phyloP scores from a whole-genome alignment of 2,113 vertebrate genomes.

The Isichthys henryi region DNA sequence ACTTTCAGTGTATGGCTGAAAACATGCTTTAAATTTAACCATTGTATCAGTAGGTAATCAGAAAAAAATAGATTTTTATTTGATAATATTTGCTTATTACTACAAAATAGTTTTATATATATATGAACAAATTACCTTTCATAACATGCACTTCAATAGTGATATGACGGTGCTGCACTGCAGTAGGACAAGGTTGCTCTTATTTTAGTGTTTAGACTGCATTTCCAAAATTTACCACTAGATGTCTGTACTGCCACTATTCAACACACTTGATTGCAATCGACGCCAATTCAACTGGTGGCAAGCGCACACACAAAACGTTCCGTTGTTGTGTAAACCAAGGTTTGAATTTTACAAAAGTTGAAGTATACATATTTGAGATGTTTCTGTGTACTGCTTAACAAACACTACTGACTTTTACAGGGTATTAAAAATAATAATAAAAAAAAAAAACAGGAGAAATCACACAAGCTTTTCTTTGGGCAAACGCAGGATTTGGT shows the following conservation, averaged over 20 bases:
- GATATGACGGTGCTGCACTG: background rate
- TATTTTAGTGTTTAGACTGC: background rate
- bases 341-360: background rate
- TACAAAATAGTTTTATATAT: background rate
- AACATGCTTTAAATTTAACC: background rate
- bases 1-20: background rate
- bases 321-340: background rate
- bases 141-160: background rate
- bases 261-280: background rate
- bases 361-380: background rate
- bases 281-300: background rate
- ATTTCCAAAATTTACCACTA: conserved; percentile 36
- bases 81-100: background rate
- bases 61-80: background rate
- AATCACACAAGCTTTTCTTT: background rate
- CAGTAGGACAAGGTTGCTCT: background rate
- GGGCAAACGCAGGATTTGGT: background rate
- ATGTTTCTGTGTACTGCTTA: background rate
- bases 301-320: background rate
- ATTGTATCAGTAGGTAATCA: background rate
- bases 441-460: background rate
- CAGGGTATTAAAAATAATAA: background rate
- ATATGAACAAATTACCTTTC: background rate
- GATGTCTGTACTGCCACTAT: conserved; percentile 40
- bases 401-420: background rate